Conservation (phyloP, 92 coral and sea anemone species). For the Anthopleura xanthogrammica region DNA sequence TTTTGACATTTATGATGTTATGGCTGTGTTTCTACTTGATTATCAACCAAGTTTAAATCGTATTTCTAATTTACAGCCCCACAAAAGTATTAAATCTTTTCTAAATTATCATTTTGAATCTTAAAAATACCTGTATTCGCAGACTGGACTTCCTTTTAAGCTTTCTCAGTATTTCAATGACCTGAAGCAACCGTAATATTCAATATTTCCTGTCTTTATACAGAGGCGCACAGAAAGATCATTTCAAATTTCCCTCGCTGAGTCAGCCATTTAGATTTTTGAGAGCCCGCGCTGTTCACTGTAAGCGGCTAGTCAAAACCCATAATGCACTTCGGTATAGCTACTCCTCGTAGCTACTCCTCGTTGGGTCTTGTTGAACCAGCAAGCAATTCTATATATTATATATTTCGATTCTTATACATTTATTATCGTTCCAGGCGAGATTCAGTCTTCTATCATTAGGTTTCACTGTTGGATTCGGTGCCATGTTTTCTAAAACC, state of each 20-base stretch:
- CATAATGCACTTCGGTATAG: neutral
- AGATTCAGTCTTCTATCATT: conserved; percentile 75
- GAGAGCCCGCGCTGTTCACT: neutral
- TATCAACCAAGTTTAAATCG: too few species aligned
- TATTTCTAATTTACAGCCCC: too few species aligned
- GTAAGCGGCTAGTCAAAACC: neutral
- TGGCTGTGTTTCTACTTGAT: too few species aligned
- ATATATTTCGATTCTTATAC: too few species aligned
- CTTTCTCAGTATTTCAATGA: neutral
- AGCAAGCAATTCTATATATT: too few species aligned
- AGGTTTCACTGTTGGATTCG: conserved; percentile 81
- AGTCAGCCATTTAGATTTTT: neutral
- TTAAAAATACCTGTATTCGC: too few species aligned
- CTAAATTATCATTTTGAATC: too few species aligned
- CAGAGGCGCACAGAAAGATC: neutral
- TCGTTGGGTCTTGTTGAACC: too few species aligned
- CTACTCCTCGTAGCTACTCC: too few species aligned
- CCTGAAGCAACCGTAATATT: neutral
- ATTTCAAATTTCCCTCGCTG: neutral
- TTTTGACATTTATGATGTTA: too few species aligned
- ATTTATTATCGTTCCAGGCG: conserved; percentile 33
- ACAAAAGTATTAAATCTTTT: too few species aligned
- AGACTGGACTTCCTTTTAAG: neutral
- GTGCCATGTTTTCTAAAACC: conserved; percentile 89
- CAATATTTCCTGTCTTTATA: neutral